Percentiles rank a stretch among this genome's conserved stretches.
phyloP scores from a whole-genome alignment of 2,888 invertebrate genomes.

The Amiota minor region DNA sequence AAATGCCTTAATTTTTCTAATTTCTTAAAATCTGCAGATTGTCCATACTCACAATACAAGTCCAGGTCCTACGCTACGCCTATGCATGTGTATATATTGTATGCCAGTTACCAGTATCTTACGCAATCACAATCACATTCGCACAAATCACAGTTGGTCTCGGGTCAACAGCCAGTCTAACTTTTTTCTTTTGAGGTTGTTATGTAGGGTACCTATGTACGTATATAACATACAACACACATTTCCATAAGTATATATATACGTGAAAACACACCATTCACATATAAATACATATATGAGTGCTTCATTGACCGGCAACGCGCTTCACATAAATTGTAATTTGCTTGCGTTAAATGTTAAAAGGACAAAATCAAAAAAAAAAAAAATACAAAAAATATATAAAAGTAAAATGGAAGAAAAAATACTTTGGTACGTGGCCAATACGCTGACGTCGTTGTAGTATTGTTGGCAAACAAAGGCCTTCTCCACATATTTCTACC shows the following conservation, averaged over 20 bases:
- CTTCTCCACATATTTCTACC: too few species aligned
- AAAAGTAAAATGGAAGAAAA: background rate
- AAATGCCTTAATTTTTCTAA: too few species aligned
- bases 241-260: too few species aligned
- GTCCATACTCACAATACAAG: too few species aligned
- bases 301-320: background rate
- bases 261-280: too few species aligned
- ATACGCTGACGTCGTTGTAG: too few species aligned
- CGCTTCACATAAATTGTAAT: slow-evolving; percentile 6
- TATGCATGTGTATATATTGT: too few species aligned
- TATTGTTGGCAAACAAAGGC: too few species aligned
- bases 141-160: background rate
- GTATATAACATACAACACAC: background rate
- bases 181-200: background rate
- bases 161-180: background rate
- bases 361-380: background rate
- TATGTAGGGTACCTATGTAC: background rate
- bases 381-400: background rate
- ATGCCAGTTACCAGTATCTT: too few species aligned
- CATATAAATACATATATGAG: background rate
- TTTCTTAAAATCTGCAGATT: too few species aligned
- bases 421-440: background rate
- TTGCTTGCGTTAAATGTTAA: slow-evolving; percentile 2
- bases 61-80: too few species aligned
- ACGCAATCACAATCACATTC: background rate